These are phyloP conservation scores for Planiliza haematocheilus DNA, from an alignment of 2,113 vertebrate species.

Conservation along the genomic window DNA sequence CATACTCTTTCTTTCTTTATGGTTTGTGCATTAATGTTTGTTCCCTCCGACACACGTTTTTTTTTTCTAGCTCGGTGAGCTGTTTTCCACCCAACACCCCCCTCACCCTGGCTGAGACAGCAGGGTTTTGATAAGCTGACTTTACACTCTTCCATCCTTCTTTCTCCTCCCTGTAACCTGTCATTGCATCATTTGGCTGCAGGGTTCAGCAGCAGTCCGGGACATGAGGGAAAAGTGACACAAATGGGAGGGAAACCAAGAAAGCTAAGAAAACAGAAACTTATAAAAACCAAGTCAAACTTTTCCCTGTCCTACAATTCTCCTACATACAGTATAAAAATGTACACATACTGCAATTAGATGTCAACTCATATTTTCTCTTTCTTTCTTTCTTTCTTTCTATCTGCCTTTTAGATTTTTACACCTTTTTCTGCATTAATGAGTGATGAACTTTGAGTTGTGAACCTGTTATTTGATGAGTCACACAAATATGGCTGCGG, in stretches of 20 bases:
- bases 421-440: too few relatives aligned
- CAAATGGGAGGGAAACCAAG: background rate
- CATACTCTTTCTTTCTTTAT: constrained; percentile 5
- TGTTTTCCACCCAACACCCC: too few relatives aligned
- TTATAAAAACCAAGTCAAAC: background rate
- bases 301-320: too few relatives aligned
- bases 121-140: constrained; percentile 25
- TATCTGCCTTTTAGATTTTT: too few relatives aligned
- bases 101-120: constrained; percentile 1
- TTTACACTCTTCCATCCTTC: constrained; percentile 1
- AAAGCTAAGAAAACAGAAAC: background rate
- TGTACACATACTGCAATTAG: too few relatives aligned
- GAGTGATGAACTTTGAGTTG: too few relatives aligned
- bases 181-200: constrained; percentile 26
- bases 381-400: too few relatives aligned
- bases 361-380: too few relatives aligned
- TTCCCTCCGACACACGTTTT: constrained; percentile 8
- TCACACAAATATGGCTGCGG: too few relatives aligned
- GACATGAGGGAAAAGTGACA: background rate
- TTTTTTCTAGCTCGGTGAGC: constrained; percentile 5
- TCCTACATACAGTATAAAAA: too few relatives aligned
- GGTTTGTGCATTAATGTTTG: background rate
- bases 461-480: too few relatives aligned
- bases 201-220: constrained; percentile 1
- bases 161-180: constrained; percentile 9